A percentile compares a stretch with the other conserved stretches of the same genome.
Conservation (phyloP, 2,797 vertebrate genomes). For the Tokudaia muenninki region DNA sequence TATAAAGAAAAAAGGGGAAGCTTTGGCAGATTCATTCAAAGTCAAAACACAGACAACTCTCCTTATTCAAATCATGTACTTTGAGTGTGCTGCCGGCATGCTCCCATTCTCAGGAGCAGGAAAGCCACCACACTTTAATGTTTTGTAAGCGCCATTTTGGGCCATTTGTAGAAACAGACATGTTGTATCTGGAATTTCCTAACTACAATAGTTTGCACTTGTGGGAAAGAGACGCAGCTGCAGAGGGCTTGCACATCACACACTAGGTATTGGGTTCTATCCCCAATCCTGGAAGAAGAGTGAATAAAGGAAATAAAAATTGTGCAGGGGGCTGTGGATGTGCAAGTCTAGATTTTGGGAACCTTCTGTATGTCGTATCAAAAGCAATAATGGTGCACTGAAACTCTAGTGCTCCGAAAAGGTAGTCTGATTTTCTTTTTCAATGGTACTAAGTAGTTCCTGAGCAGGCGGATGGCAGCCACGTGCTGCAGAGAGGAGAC, state of each 20-base stretch:
- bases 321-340: too few relatives aligned
- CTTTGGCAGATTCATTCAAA: not conserved
- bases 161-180: constrained; percentile 5
- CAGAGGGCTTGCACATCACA: not conserved
- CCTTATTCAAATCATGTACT: not conserved
- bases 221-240: not conserved
- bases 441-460: not conserved
- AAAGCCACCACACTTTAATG: not conserved
- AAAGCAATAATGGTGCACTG: not conserved
- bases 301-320: not conserved
- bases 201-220: not conserved
- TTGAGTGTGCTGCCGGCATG: not conserved
- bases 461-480: too few relatives aligned
- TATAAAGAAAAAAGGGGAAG: not conserved
- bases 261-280: not conserved
- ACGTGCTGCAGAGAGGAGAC: not conserved
- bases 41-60: not conserved
- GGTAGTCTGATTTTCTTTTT: constrained; percentile 5
- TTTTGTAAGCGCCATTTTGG: not conserved
- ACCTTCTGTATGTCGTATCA: not conserved
- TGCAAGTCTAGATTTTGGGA: not conserved
- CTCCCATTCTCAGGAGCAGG: not conserved
- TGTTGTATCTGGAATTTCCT: not conserved
- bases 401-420: not conserved
- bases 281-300: too few relatives aligned